These are phyloP conservation scores for Sylvia borin DNA, from an alignment of 2,797 vertebrate genomes.

Conservation along the genomic window DNA sequence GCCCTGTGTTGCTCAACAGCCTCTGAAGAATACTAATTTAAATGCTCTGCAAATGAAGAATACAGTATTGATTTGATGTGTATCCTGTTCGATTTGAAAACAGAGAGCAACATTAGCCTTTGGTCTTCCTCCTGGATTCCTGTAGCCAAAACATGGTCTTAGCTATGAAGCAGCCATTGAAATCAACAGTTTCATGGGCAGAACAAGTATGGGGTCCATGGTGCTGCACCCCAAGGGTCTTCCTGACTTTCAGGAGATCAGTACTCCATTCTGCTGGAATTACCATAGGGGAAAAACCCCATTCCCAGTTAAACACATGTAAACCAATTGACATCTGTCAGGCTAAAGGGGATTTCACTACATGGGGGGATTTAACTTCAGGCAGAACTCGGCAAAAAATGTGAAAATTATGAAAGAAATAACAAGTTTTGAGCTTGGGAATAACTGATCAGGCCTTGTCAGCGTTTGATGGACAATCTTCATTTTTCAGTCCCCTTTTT, in stretches of 20 bases:
- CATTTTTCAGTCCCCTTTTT: background rate
- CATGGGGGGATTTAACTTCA: background rate
- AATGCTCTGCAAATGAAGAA: background rate
- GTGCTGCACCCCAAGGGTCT: background rate
- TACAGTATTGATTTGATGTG: background rate
- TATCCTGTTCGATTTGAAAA: background rate
- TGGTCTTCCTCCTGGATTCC: background rate
- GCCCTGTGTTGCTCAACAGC: background rate
- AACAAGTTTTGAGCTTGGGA: background rate
- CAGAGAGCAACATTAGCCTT: background rate
- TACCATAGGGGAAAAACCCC: background rate
- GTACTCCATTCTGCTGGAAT: background rate
- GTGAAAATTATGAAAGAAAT: background rate
- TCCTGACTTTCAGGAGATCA: background rate
- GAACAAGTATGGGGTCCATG: background rate
- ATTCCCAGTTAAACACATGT: background rate
- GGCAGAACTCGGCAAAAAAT: background rate
- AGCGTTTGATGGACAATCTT: background rate
- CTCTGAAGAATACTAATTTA: slow-evolving; percentile 8
- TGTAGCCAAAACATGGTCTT: background rate
- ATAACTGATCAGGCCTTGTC: background rate
- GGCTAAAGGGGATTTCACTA: background rate
- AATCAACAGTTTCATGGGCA: background rate
- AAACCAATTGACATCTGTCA: background rate
- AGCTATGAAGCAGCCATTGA: background rate